phyloP scores from a whole-genome alignment of 2,797 vertebrate genomes.

The Catamblyrhynchus diadema region DNA sequence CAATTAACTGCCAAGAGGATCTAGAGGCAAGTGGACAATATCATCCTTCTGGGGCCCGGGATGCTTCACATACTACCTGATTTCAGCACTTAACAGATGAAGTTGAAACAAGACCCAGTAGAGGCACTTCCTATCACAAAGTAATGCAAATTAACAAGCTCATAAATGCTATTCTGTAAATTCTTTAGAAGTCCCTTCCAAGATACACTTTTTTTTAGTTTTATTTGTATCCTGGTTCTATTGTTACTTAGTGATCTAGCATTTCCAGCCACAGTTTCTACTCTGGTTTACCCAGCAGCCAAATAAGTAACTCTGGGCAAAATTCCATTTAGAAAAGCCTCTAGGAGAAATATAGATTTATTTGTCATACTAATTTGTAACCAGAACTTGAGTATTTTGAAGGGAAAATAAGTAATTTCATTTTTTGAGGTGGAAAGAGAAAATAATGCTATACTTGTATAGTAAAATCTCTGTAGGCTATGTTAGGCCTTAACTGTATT shows the following conservation, averaged over 20 bases:
- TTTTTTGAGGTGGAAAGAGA: not conserved
- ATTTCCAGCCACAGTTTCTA: not conserved
- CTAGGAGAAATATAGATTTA: not conserved
- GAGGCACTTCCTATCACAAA: not conserved
- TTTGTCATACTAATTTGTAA: not conserved
- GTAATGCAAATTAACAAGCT: not conserved
- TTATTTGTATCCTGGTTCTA: not conserved
- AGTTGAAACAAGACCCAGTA: not conserved
- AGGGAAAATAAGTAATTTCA: not conserved
- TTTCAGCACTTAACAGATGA: not conserved
- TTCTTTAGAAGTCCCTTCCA: not conserved
- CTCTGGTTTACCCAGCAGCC: not conserved
- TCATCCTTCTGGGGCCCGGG: rapidly evolving
- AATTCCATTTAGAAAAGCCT: not conserved
- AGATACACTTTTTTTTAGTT: not conserved
- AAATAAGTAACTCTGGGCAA: not conserved
- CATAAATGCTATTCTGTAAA: not conserved
- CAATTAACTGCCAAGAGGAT: not conserved
- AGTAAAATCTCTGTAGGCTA: not conserved
- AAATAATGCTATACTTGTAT: not conserved
- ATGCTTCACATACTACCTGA: not conserved
- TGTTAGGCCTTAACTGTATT: not conserved
- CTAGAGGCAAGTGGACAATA: not conserved
- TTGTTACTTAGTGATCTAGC: not conserved
- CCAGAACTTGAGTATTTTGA: not conserved